Evolutionary conservation across 2,888 invertebrate genomes (phyloP).

Genomic region (Eremobia ochroleuca): DNA sequence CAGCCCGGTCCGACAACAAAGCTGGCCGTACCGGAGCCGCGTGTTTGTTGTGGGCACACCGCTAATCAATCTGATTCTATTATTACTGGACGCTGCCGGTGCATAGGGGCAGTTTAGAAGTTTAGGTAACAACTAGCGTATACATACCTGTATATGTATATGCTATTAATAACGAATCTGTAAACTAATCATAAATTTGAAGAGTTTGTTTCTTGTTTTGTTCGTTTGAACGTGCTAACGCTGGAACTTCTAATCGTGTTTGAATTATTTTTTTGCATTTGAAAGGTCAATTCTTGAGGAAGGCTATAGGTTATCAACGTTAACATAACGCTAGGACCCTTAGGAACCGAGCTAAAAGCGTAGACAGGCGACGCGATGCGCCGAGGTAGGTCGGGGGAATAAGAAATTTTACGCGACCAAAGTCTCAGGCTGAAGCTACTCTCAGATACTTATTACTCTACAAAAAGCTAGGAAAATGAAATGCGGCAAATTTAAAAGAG

Average conservation of each 20-base stretch:
- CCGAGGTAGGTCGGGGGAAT: too few relatives aligned
- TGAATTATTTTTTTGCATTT: not conserved
- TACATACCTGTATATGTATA: not conserved
- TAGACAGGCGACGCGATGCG: too few relatives aligned
- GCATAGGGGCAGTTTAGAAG: conserved; percentile 23
- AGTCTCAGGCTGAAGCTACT: too few relatives aligned
- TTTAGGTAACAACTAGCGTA: not conserved
- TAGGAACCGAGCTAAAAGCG: too few relatives aligned
- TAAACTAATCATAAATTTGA: not conserved
- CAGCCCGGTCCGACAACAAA: conserved; percentile 76
- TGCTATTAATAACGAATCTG: not conserved
- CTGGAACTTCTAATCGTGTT: not conserved
- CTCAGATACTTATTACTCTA: not conserved
- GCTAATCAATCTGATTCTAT: conserved; percentile 72
- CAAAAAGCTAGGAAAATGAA: not conserved
- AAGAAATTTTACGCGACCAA: too few relatives aligned
- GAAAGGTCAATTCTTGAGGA: too few relatives aligned
- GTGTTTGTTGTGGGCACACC: conserved; percentile 72
- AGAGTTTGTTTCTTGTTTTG: not conserved
- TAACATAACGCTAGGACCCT: too few relatives aligned
- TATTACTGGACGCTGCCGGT: conserved; percentile 42
- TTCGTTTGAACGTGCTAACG: too few relatives aligned
- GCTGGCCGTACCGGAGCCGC: conserved; percentile 66
- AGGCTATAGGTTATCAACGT: too few relatives aligned
- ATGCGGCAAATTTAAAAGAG: conserved; percentile 3